These are phyloP conservation scores for Eristalis tenax DNA, from an alignment of 2,888 invertebrate genomes.

Conservation along the genomic window DNA sequence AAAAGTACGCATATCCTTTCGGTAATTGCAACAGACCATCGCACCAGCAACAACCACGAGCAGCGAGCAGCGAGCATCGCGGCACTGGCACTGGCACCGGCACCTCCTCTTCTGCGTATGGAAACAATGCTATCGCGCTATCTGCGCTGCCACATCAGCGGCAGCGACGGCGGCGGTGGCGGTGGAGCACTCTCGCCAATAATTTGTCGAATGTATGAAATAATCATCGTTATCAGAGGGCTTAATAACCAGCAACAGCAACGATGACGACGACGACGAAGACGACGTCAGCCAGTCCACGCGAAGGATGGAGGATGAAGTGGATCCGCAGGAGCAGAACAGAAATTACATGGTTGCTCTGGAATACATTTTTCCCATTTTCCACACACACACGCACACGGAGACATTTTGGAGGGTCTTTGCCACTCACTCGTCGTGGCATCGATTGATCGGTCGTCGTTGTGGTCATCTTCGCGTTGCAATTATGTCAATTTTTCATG, in stretches of 20 bases:
- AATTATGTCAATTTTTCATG: conserved; percentile 71
- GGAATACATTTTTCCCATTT: conserved; percentile 33
- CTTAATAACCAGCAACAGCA: conserved; percentile 70
- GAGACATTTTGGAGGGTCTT: conserved; percentile 48
- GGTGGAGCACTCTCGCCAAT: conserved; percentile 59
- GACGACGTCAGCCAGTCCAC: conserved; percentile 10
- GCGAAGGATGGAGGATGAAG: background rate
- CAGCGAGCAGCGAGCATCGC: conserved; percentile 38
- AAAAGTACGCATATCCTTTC: conserved; percentile 69
- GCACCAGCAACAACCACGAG: background rate
- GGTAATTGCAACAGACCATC: conserved; percentile 64
- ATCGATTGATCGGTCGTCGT: conserved; percentile 66
- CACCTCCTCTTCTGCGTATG: conserved; percentile 53
- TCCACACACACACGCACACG: background rate
- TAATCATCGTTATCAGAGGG: conserved; percentile 72
- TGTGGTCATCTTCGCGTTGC: conserved; percentile 62
- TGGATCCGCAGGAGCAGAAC: conserved; percentile 46
- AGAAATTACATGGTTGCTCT: conserved; percentile 62
- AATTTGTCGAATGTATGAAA: conserved; percentile 73
- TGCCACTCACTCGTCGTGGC: conserved; percentile 49
- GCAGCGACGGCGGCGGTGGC: background rate
- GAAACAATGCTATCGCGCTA: conserved; percentile 58
- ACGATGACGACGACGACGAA: conserved; percentile 21
- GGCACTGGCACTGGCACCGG: conserved; percentile 3
- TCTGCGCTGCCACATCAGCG: conserved; percentile 39